These are phyloP conservation scores for Raja brachyura DNA, from an alignment of 2,113 vertebrate genomes.

Conservation along the genomic window DNA sequence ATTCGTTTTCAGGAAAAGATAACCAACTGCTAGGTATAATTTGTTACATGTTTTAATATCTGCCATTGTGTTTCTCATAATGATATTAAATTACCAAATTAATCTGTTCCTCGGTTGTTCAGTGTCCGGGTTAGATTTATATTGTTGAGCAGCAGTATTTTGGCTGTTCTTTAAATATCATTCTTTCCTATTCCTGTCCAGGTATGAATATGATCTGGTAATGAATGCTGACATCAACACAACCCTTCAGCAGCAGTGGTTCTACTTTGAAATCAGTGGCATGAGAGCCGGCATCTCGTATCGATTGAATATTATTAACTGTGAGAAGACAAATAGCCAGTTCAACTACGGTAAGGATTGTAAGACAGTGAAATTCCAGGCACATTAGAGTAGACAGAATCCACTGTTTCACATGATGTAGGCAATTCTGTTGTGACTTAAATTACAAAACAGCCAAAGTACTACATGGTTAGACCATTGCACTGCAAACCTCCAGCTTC, in stretches of 20 bases:
- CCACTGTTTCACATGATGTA: not conserved
- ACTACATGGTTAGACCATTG: not conserved
- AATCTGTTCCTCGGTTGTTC: not conserved
- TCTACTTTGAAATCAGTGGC: slow-evolving; percentile 78
- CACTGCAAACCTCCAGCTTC: not conserved
- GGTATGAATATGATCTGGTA: slow-evolving; percentile 83
- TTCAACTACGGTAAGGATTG: slow-evolving; percentile 81
- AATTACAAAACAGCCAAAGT: not conserved
- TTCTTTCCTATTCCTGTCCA: slow-evolving; percentile 44
- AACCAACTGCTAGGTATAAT: not conserved
- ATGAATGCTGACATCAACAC: slow-evolving; percentile 76
- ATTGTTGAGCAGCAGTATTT: not conserved
- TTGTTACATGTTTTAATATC: not conserved
- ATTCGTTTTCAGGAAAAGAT: not conserved
- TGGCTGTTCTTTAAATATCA: not conserved
- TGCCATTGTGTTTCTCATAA: not conserved
- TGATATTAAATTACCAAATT: not conserved
- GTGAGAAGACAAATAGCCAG: slow-evolving; percentile 89
- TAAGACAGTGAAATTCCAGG: not conserved
- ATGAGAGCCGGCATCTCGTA: slow-evolving; percentile 65
- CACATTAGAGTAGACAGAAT: not conserved
- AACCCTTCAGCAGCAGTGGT: slow-evolving; percentile 78
- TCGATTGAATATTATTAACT: slow-evolving; percentile 89
- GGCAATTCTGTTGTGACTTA: not conserved
- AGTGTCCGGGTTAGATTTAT: not conserved